Evolutionary conservation across 2,113 vertebrate genomes (phyloP), one percentile per base, ranked within the genome.

Genomic region (Sakesphorus luctuosus): DNA sequence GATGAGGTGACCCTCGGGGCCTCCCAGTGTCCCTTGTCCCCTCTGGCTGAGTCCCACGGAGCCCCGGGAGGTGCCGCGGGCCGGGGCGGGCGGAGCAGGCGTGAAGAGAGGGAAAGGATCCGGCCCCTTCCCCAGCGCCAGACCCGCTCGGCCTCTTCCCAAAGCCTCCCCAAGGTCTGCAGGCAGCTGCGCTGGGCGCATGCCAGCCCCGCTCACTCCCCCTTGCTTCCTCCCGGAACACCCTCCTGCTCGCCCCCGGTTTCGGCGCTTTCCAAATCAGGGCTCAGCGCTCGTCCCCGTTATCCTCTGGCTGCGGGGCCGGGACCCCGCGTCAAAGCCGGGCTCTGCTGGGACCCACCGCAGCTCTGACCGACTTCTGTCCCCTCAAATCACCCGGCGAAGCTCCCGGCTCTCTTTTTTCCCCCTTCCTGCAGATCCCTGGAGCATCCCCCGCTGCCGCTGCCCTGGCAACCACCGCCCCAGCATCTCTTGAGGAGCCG

Each of bases 371-470:
- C 81, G 49, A 83, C 63, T 78, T 83, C 67, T 72, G 85, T 84
- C 79, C 83, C 93, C 95, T 90, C 58, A 15, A 79, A 97, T 77
- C 84, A 71, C n/a, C 40, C 16, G 0, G 44, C 7, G 8, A 50
- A 85, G 79, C 75, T 93, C 83, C 44, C 1, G 4, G 46, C 52
- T 93, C 79, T 38, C 68, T 89, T 88, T 97, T 94, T 97, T 94
- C 92, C 96, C 87, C 97, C 98, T 98, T 97, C 96, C 95, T 94
- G 95, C 97, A 94, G 96, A 96, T 98, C 97, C 97, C 97, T 73
- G 84, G 97, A 98, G 97, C 98, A 98, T 98, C 97, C 98, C 97
- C 87, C 69, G 77, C 97, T 98, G 97, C 97, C 8, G 98, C 98
- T 98, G 89, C 97, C 97, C 92, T 98, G 97, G 98, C 97, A 98